phyloP scores from a whole-genome alignment of 2,797 vertebrate species.

The Hybognathus amarus region DNA sequence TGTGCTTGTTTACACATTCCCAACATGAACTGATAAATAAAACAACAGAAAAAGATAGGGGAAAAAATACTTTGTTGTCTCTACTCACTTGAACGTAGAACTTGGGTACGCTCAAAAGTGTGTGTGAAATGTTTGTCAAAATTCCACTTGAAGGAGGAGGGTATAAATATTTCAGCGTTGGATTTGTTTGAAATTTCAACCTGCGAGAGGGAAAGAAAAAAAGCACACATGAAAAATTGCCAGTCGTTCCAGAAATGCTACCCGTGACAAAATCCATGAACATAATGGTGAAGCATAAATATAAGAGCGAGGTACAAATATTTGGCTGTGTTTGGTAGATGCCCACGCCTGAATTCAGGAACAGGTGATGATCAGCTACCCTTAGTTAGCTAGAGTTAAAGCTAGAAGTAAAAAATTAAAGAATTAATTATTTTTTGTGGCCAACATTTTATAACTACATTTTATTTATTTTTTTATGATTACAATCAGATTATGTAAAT shows the following conservation, averaged over 20 bases:
- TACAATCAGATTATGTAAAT: background rate
- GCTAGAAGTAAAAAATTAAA: slow-evolving; percentile 25
- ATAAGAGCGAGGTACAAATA: slow-evolving; percentile 23
- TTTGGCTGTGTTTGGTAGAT: slow-evolving; percentile 50
- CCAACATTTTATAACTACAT: background rate
- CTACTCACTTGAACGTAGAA: slow-evolving; percentile 94
- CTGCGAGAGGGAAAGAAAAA: slow-evolving; percentile 69
- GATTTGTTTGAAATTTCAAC: slow-evolving; percentile 90
- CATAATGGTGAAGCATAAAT: slow-evolving; percentile 53
- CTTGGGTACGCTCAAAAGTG: slow-evolving; percentile 92
- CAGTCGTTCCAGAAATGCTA: slow-evolving; percentile 41
- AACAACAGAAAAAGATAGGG: background rate
- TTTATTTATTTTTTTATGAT: background rate
- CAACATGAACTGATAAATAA: slow-evolving; percentile 24
- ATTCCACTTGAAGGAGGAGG: slow-evolving; percentile 90
- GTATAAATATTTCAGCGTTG: slow-evolving; percentile 94
- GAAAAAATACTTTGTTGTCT: background rate
- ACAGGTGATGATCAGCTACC: slow-evolving; percentile 49
- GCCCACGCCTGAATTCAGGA: slow-evolving; percentile 59
- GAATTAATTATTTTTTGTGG: background rate
- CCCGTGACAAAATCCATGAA: slow-evolving; percentile 42
- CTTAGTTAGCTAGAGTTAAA: background rate
- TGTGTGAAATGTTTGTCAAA: slow-evolving; percentile 91
- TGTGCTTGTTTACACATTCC: slow-evolving; percentile 9
- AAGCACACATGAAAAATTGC: slow-evolving; percentile 8